Base-by-base conservation (phyloP, 2,113 vertebrate genomes). In the Oostethus manadensis region DNA sequence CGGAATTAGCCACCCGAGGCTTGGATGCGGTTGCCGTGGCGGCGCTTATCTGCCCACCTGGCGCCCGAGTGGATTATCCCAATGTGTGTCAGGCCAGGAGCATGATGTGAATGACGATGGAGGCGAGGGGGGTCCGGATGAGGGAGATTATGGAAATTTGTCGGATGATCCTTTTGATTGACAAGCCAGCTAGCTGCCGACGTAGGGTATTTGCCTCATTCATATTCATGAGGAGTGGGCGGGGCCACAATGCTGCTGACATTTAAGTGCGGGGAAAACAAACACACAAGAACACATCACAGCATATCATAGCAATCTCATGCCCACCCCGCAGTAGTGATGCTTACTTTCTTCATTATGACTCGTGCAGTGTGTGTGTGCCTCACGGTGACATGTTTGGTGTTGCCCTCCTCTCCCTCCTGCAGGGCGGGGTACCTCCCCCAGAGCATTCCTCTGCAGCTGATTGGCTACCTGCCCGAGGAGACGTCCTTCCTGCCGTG, bases 401-500 rank as follows among this genome's bases (percentile, higher is more conserved):
- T 38, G 9, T 17, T 10, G 13, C 5, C 18, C 17, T n/a, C 13
- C 23, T 26, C 11, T 42, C 9, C 38, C 10, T 44, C 42, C 21
- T 26, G 38, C 86, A 98, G 97, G 87, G 97, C 96, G 40, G 96
- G 96, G 51, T 96, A 94, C 91, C 92, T 99, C 84, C 95, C 96
- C 72, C 97, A 98, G 84, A 92, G 91, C 73, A 87, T 99, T 64
- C 94, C 96, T 51, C 76, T 99, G 80, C 94, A 98, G 91, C 90
- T 98, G 80, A 93, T 99, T 84, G 89, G 87, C 80, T 99, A 99
- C 78, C 88, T 99, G 76, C 93, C 93, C 43, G 91, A 92, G 63
- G 97, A 99, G 87, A 91, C 89, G 65, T 93, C 95, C 89, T 99
- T 99, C 86, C 92, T 99, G 70, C 97, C 97, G 44, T 99, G 97